Base-by-base conservation (phyloP, 2,113 vertebrate genomes). In the Bubalus kerabau region DNA sequence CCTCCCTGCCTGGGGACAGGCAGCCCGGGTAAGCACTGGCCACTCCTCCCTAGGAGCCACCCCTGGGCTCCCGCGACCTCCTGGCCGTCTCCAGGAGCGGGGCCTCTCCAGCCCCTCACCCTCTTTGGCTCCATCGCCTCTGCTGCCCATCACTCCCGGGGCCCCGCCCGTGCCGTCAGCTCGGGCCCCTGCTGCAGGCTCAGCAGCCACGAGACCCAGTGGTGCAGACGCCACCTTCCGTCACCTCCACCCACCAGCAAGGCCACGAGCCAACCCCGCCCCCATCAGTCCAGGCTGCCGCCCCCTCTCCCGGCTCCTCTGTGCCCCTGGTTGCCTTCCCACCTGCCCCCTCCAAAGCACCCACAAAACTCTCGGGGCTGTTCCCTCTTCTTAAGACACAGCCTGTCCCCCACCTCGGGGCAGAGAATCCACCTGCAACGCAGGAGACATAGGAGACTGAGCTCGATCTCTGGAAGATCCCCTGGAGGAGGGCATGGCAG, bases 321-420 rank as follows among this genome's bases (percentile, higher is more conserved):
- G 81, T 8, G 32, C 32, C 10, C 28, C 23, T 2, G 0, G 23
- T 24, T 15, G 3, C 71, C 54, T 90, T 26, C 30, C 83, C 8
- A 13, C n/a, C 5, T 2, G 26, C 1, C 36, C 59, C 30, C 84
- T 17, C 16, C 1, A 0, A 5, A 0, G 1, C 15, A 17, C 28
- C 74, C 64, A 60, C 64, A 32, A 76, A 57, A 17, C 13, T 48
- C 60, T 26, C 13, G 3, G 21, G 14, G 52, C 30, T 6, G 2
- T 32, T 28, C 48, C 43, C 4, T 21, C 74, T 6, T 62, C 85
- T 67, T 3, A 57, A 64, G 28, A 71, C 54, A 19, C 23, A 7
- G n/a, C 52, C 8, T n/a, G 52, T 23, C 26, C 40, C 54, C 43
- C 15, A 36, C 28, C 7, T 26, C 57, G 0, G 24, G 57, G 57